phyloP scores from a whole-genome alignment of 1,140 invertebrate genomes.

The Hestina assimilis region DNA sequence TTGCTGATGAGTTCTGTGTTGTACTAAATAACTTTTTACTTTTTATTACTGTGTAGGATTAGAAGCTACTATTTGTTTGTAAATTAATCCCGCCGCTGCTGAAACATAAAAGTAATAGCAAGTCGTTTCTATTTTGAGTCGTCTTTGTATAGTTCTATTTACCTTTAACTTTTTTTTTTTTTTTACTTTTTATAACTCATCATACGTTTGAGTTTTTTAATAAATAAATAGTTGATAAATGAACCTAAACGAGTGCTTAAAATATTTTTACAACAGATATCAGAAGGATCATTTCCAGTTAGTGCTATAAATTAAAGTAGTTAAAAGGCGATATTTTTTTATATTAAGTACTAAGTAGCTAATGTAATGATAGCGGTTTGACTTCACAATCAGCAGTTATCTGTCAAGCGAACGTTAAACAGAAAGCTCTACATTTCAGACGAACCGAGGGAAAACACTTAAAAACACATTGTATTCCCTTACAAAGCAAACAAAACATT shows the following conservation, averaged over 20 bases:
- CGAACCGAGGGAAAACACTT: constrained; percentile 51
- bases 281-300: too few relatives aligned
- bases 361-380: constrained; percentile 16
- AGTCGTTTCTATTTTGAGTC: constrained; percentile 17
- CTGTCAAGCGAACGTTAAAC: constrained; percentile 29
- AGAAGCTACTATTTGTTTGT: constrained; percentile 19
- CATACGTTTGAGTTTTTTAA: too few relatives aligned
- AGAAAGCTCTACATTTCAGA: constrained; percentile 39
- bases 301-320: too few relatives aligned
- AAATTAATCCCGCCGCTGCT: background rate
- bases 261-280: too few relatives aligned
- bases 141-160: background rate
- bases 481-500: constrained; percentile 76
- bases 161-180: too few relatives aligned
- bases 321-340: background rate
- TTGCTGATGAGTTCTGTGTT: constrained; percentile 67
- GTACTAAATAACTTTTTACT: constrained; percentile 67
- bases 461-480: constrained; percentile 66
- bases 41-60: constrained; percentile 58
- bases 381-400: constrained; percentile 27
- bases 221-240: too few relatives aligned
- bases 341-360: constrained; percentile 14
- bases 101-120: background rate
- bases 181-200: too few relatives aligned
- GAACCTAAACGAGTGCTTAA: too few relatives aligned